phyloP scores from a whole-genome alignment of 2,113 vertebrate genomes.

The Herpailurus yagouaroundi region DNA sequence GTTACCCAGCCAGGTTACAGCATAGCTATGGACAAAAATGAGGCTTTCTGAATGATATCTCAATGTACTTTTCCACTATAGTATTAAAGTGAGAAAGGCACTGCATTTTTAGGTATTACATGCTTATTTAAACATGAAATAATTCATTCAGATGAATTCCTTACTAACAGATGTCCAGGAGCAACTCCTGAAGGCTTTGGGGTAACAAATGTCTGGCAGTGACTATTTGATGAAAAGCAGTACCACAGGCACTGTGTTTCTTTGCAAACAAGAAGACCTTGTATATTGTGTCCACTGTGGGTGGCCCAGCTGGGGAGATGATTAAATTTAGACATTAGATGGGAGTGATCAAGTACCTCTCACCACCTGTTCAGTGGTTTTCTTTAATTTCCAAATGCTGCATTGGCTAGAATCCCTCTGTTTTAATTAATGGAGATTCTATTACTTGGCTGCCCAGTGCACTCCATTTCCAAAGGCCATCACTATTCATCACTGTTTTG shows the following conservation, averaged over 20 bases:
- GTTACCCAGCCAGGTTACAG: background rate
- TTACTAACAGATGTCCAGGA: constrained; percentile 15
- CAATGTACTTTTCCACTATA: background rate
- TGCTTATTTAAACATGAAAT: constrained; percentile 57
- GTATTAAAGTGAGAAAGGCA: background rate
- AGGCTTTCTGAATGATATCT: background rate
- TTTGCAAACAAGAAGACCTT: constrained; percentile 52
- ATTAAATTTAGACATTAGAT: constrained; percentile 65
- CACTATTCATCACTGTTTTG: constrained; percentile 20
- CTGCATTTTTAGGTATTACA: constrained; percentile 41
- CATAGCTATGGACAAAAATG: background rate
- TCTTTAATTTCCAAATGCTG: constrained; percentile 57
- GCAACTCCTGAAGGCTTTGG: background rate
- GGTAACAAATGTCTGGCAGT: constrained; percentile 13
- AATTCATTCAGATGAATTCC: constrained; percentile 21
- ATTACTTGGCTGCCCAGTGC: constrained; percentile 3
- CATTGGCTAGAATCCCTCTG: constrained; percentile 36
- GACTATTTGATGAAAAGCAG: constrained; percentile 52
- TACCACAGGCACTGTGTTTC: constrained; percentile 18
- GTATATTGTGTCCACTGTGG: constrained; percentile 48
- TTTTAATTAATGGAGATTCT: constrained; percentile 40
- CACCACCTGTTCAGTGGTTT: constrained; percentile 34
- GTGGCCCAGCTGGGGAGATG: constrained; percentile 58
- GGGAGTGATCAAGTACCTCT: constrained; percentile 20
- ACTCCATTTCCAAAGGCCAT: background rate